phyloP scores from a whole-genome alignment of 92 coral and sea anemone species.

The Nematostella vectensis region DNA sequence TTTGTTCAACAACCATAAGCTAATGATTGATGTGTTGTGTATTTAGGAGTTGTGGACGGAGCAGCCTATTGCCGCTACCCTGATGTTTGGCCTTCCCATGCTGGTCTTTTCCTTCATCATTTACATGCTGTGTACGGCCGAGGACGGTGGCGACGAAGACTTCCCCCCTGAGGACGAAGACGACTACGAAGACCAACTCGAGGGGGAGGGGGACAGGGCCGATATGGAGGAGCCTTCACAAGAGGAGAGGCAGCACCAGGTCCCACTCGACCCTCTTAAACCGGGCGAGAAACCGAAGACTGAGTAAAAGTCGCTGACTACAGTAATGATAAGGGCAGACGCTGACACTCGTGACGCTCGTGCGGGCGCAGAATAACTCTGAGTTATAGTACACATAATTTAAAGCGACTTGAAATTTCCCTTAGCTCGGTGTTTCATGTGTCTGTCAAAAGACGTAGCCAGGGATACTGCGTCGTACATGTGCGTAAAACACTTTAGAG shows the following conservation, averaged over 20 bases:
- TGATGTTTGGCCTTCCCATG: conserved; percentile 84
- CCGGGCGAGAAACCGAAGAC: conserved; percentile 39
- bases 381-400: too few relatives aligned
- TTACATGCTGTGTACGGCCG: conserved; percentile 81
- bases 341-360: too few relatives aligned
- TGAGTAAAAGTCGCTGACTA: too few relatives aligned
- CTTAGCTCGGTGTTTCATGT: too few relatives aligned
- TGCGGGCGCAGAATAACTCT: too few relatives aligned
- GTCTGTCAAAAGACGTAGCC: too few relatives aligned
- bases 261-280: conserved; percentile 16
- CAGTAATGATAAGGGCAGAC: too few relatives aligned
- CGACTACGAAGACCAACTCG: conserved; percentile 29
- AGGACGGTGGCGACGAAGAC: conserved; percentile 59
- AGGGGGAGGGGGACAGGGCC: conserved; percentile 24
- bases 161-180: conserved; percentile 43
- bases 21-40: neutral
- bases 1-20: too few relatives aligned
- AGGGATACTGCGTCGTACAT: too few relatives aligned
- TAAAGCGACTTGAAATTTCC: too few relatives aligned
- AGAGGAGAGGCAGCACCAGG: conserved; percentile 12
- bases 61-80: conserved; percentile 73
- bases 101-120: conserved; percentile 61
- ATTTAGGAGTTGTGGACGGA: conserved; percentile 84
- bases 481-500: too few relatives aligned
- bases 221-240: conserved; percentile 11